Conservation (phyloP, 2,888 invertebrate species). For the Callinectes sapidus region DNA sequence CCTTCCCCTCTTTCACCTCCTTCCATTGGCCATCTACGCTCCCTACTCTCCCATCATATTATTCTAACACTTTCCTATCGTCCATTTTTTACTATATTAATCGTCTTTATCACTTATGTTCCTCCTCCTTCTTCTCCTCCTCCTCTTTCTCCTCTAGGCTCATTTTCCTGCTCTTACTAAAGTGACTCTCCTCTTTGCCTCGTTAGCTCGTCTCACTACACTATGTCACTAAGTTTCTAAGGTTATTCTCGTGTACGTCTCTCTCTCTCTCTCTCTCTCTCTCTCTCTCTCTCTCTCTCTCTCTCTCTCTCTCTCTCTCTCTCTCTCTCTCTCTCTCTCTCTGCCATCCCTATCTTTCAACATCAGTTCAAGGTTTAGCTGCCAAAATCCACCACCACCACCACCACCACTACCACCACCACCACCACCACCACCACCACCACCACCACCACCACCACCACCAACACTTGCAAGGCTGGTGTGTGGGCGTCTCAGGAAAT, state of each 20-base stretch:
- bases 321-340: not conserved
- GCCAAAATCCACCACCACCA: not conserved
- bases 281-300: not conserved
- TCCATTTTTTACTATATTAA: too few relatives aligned
- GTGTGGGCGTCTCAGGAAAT: not conserved
- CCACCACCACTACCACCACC: not conserved
- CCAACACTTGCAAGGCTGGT: not conserved
- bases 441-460: not conserved
- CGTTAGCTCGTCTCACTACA: not conserved
- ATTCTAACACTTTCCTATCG: too few relatives aligned
- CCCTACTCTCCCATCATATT: not conserved
- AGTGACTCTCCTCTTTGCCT: not conserved
- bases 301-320: not conserved
- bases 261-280: constrained; percentile 25
- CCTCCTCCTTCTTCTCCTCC: not conserved
- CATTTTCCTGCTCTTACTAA: not conserved
- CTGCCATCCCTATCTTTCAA: not conserved
- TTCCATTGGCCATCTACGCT: not conserved
- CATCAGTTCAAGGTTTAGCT: not conserved
- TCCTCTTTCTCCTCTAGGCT: not conserved
- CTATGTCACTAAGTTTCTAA: not conserved
- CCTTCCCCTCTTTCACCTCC: not conserved
- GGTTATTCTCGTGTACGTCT: not conserved
- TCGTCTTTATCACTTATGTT: not conserved
- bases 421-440: not conserved